Percentiles rank a stretch among this genome's conserved stretches.
Conservation (phyloP, 2,797 vertebrate genomes). For the Galago senegalensis region DNA sequence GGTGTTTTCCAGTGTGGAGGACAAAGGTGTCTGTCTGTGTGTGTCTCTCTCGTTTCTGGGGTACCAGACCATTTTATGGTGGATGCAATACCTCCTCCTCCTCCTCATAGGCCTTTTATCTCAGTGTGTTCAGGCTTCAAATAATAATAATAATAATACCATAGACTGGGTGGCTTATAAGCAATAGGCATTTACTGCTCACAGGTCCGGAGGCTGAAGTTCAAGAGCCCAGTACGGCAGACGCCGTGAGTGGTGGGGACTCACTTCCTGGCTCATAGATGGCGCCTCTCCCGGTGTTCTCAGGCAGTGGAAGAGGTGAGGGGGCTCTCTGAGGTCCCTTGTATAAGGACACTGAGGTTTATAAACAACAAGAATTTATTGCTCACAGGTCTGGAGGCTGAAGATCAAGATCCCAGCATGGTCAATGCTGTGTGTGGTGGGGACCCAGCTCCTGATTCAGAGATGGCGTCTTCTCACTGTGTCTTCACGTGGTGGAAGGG, state of each 20-base stretch:
- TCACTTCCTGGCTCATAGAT: not conserved
- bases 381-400: not conserved
- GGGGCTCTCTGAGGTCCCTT: not conserved
- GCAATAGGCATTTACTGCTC: rapidly evolving
- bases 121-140: not conserved
- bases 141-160: not conserved
- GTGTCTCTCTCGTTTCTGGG: too few relatives aligned
- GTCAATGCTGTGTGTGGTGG: too few relatives aligned
- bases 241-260: not conserved
- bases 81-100: rapidly evolving
- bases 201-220: not conserved
- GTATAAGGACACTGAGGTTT: not conserved
- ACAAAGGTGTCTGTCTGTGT: not conserved
- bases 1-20: rapidly evolving
- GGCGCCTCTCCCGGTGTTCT: not conserved
- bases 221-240: too few relatives aligned
- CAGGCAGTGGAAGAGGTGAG: not conserved
- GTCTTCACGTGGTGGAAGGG: not conserved
- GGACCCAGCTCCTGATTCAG: not conserved
- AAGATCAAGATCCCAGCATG: not conserved
- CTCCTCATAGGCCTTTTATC: too few relatives aligned
- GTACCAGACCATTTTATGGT: rapidly evolving
- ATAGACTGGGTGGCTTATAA: not conserved
- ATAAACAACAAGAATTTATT: rapidly evolving
- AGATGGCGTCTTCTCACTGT: not conserved